Evolutionary conservation across 2,888 invertebrate species (phyloP).

Genomic region (Synanthedon formicaeformis): DNA sequence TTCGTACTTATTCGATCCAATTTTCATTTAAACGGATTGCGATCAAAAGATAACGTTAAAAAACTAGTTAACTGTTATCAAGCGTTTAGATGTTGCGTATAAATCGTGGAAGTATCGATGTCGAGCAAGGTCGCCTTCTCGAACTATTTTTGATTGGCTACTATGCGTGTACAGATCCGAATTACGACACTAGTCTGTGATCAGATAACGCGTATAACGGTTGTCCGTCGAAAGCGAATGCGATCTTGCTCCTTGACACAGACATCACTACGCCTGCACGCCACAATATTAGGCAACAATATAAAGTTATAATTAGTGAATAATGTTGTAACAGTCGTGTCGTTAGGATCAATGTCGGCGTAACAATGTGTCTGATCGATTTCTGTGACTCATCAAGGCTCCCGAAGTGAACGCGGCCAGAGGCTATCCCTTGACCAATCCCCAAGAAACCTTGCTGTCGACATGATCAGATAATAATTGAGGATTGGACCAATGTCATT

Average conservation of each 20-base stretch:
- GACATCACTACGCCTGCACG: slow-evolving; percentile 21
- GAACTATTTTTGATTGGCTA: slow-evolving; percentile 32
- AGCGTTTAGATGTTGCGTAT: slow-evolving; percentile 31
- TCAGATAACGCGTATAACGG: slow-evolving; percentile 47
- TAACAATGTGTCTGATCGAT: slow-evolving; percentile 35
- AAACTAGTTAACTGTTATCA: slow-evolving; percentile 20
- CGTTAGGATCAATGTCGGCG: slow-evolving; percentile 47
- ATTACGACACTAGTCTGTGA: slow-evolving; percentile 43
- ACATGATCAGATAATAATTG: slow-evolving; percentile 37
- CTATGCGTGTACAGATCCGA: slow-evolving; percentile 40
- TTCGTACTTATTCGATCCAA: neutral
- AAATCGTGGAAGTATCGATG: slow-evolving; percentile 30
- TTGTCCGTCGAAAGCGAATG: slow-evolving; percentile 36
- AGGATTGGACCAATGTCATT: slow-evolving; percentile 22
- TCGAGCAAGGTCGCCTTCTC: slow-evolving; percentile 38
- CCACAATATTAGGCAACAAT: slow-evolving; percentile 26
- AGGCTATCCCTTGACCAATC: slow-evolving; percentile 58
- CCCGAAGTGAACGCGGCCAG: slow-evolving; percentile 42
- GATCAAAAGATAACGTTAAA: slow-evolving; percentile 23
- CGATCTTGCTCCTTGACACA: slow-evolving; percentile 29
- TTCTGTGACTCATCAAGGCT: slow-evolving; percentile 47
- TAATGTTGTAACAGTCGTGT: slow-evolving; percentile 34
- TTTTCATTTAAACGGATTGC: slow-evolving; percentile 11
- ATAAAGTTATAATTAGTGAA: slow-evolving; percentile 47
- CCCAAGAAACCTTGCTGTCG: slow-evolving; percentile 58